Conservation (phyloP, 2,888 invertebrate species). For the Labia minor region DNA sequence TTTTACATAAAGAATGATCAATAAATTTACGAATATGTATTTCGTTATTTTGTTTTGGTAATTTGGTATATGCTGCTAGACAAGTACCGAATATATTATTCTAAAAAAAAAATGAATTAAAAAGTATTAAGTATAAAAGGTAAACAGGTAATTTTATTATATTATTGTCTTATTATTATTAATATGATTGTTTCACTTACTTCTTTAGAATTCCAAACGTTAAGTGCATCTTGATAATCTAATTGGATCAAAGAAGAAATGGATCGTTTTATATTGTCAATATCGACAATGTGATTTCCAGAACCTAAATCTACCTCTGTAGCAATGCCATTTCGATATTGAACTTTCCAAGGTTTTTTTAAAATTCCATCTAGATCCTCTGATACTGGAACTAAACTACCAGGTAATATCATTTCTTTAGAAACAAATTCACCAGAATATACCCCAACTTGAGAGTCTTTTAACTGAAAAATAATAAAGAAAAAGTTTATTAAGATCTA, state of each 20-base stretch:
- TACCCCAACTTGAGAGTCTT: background rate
- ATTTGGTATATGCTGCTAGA: slow-evolving; percentile 19
- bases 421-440: background rate
- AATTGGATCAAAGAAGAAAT: background rate
- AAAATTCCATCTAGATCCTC: background rate
- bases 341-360: background rate
- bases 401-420: background rate
- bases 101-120: slow-evolving; percentile 18
- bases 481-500: too few relatives aligned
- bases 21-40: slow-evolving; percentile 34
- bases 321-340: background rate
- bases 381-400: background rate
- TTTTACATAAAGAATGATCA: slow-evolving; percentile 35
- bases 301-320: background rate
- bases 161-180: too few relatives aligned
- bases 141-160: too few relatives aligned
- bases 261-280: background rate
- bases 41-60: slow-evolving; percentile 14
- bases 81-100: slow-evolving; percentile 22
- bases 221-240: background rate
- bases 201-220: background rate
- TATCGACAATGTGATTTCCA: background rate
- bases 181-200: too few relatives aligned
- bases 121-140: background rate
- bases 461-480: background rate